Base-by-base conservation (phyloP, 2,797 vertebrate genomes). In the Syngnathus rostellatus region DNA sequence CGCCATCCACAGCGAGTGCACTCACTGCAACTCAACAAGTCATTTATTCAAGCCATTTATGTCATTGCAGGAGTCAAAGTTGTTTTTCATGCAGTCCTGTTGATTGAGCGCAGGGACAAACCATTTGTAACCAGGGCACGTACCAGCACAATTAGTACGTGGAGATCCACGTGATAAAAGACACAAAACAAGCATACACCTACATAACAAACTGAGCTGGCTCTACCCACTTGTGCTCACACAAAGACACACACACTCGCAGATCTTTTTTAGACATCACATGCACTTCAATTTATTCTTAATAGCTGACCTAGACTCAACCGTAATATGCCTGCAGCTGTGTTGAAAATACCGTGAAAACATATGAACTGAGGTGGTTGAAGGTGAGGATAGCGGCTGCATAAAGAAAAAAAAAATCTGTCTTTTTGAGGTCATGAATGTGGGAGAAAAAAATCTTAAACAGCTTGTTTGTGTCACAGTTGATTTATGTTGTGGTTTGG, bases 1-100 rank as follows among this genome's bases (percentile, higher is more conserved):
- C 79, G 72, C 75, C 80, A n/a, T 80, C 77, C 76, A 74, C 54
- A 75, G 65, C 80, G 85, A 87, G 72, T 81, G 78, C 71, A 68
- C 74, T 77, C 69, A 77, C 83, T 87, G 80, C 21, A 72, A 71
- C 21, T 41, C 21, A 71, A 43, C 50, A 68, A 74, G 71, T 65
- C 25, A 16, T 77, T 83, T 73, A 37, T 57, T 57, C 23, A 67
- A 74, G 72, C 64, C n/a, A 17, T 75, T 83, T 73, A 21, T 74
- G 77, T 66, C 73, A 75, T 77, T 80, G 81, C 72, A 69, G 76
- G 64, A 67, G 72, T 74, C 71, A 78, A 77, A 61, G 65, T 43
- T 48, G 50, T 62, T 77, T 76, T 76, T 68, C 14, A 17, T 67
- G 50, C 43, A 63, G 39, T 61, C 62, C 19, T 17, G 1, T 66